A percentile compares a stretch with the other conserved stretches of the same genome.
Evolutionary conservation across 2,113 vertebrate species (phyloP).

Genomic region (Potamarius usumacintae): DNA sequence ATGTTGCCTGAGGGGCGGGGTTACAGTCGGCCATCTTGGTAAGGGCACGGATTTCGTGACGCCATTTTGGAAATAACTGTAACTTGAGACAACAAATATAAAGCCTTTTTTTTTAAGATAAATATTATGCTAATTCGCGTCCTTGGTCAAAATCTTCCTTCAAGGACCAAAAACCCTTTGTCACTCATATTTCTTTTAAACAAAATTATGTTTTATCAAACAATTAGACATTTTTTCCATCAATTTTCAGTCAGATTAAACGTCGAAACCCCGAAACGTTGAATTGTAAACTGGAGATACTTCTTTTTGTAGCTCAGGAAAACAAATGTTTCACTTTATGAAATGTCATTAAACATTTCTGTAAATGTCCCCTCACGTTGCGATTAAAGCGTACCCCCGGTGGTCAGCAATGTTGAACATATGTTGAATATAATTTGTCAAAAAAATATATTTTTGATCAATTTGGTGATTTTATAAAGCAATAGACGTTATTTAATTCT

Average conservation of each 20-base stretch:
- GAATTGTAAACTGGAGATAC: not conserved
- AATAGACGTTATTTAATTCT: no score
- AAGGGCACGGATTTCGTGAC: slow-evolving; percentile 18
- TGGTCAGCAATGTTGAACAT: no score
- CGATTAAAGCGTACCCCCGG: not conserved
- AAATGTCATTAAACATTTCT: not conserved
- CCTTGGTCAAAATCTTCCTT: not conserved
- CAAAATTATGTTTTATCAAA: no score
- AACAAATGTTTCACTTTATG: not conserved
- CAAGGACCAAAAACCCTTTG: no score
- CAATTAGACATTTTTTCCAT: no score
- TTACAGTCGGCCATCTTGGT: slow-evolving; percentile 54
- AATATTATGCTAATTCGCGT: not conserved
- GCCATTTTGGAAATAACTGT: slow-evolving; percentile 4
- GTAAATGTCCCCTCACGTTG: not conserved
- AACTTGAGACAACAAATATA: no score
- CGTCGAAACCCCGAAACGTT: no score
- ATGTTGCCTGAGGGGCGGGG: slow-evolving; percentile 49
- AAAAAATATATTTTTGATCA: no score
- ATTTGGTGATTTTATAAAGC: no score
- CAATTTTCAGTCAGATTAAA: no score
- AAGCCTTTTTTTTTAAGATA: not conserved
- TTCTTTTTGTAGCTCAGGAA: not conserved
- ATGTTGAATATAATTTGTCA: no score
- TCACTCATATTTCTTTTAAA: no score